Base-by-base conservation (phyloP, 2,888 invertebrate species). In the Drosophila imparisetae region DNA sequence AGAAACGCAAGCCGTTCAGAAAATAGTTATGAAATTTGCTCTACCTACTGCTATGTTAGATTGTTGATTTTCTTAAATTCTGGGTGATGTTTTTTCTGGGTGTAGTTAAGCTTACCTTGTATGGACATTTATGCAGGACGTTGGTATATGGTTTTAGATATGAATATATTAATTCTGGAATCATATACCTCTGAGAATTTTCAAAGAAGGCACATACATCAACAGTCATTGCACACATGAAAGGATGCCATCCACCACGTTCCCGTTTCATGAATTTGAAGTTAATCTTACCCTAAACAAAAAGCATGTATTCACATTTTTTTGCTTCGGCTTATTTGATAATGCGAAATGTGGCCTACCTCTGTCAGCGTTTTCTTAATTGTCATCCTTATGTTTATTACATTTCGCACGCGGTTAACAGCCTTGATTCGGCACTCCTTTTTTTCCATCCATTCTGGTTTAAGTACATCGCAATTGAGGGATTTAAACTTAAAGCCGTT, bases 161-260 rank as follows among this genome's bases (percentile, higher is more conserved):
- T 13, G 52, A 32, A 52, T 4, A 52, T 1, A 32, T 2, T 8
- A 30, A 4, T n/a, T 7, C 2, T 3, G 30, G 30, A 52, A 52
- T 1, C 7, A n/a, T 1, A 30, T 32, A 32, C 32, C 7, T 32
- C 13, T 7, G 7, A 52, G 21, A 1, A 30, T 32, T 6, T 10
- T n/a, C 21, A 1, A 52, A 7, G n/a, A 32, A 32, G 13, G 15
- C 32, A 32, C 32, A 52, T 13, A 0, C 13, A 7, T 52, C 52
- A 11, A 50, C 3, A 11, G 29, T 50, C 30, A 52, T 32, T 30
- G 52, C 21, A n/a, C 32, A 52, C 30, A 50, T 15, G 15, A 30
- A 52, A 13, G 52, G 52, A 21, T 52, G 52, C 52, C 52, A 52
- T 7, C 52, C 52, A 32, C 52, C 52, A 21, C 21, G 21, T 13